Base-by-base conservation (phyloP, 2,113 vertebrate genomes). In the Todiramphus chloris region DNA sequence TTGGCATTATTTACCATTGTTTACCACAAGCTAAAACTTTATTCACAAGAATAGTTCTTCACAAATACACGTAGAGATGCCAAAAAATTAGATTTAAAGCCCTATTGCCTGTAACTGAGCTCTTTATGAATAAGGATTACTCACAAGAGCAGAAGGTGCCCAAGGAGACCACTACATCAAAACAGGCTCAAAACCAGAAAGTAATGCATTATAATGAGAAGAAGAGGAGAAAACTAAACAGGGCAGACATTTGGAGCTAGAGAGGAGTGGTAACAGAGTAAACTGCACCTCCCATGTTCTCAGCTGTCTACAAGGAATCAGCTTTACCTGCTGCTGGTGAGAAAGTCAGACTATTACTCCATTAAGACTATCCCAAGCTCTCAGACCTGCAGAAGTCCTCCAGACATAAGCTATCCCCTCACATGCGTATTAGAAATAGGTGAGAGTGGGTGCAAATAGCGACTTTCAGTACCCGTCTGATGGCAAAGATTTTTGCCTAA, bases 61-160 rank as follows among this genome's bases (percentile, higher is more conserved):
- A 88, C 84, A 90, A 95, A 91, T 84, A 94, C 66, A 83, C 87
- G 78, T 30, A 87, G 67, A 82, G 70, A 76, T 46, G 72, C 74
- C 63, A 87, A 58, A 93, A 80, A 68, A 56, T 16, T 68, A 75
- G 91, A 96, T 94, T 95, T 86, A 91, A 89, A 39, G 48, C 50
- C 48, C 66, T 60, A 44, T 30, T 89, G 70, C 62, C 78, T 79
- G 53, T 79, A 92, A 94, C 58, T 73, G 92, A 89, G 55, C 85
- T 93, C 62, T 87, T 93, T 85, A 89, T 87, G 90, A 90, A 88
- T 93, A 89, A 79, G 35, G 62, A 95, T 94, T 94, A 94, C 73
- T 91, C 11, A 1, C 41, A 87, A 77, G 77, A 83, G 55, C 63
- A 86, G 81, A 87, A 93, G 74, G 66, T 96, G 74, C 33, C 70